Base-by-base conservation (phyloP, 2,888 invertebrate genomes). In the Apamea sordens region DNA sequence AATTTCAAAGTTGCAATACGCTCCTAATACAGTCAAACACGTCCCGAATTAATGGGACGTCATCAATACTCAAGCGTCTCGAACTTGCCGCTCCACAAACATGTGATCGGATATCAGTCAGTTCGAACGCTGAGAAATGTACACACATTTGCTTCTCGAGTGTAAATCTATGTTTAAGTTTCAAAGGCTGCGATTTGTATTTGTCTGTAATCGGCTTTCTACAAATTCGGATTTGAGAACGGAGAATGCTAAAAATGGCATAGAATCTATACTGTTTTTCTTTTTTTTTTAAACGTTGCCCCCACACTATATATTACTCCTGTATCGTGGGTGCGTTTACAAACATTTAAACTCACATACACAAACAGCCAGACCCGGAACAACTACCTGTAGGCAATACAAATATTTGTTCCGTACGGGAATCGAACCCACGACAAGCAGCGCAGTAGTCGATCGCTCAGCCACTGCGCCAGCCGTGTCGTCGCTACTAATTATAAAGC, bases 61-160 rank as follows among this genome's bases (percentile, higher is more conserved):
- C 86, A 86, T 86, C 86, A 74, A 86, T 84, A 84, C 32, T 36
- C 24, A 59, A 72, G 65, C 64, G 36, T 10, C 24, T 36, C 73
- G 11, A 84, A 84, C 76, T 84, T 86, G 63, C 36, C 41, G 41
- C 56, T 81, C 24, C 64, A 67, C 77, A 59, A 82, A 76, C 70
- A 77, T 47, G 73, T 71, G 86, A 84, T 84, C 76, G 59, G 21
- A 15, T 74, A 86, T 71, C 63, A 50, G 81, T 75, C 59, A 73
- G 73, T 44, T 73, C 15, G 73, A 76, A 41, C 61, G 72, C 50
- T 86, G 83, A 86, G 73, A 76, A 86, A 84, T 86, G 82, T 71
- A 76, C 47, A 76, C 70, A 76, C 76, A 86, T 86, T 84, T 82
- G 73, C 63, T 63, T 50, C 50, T 71, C 73, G 61, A 73, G 28